Base-by-base conservation (phyloP, 2,797 vertebrate species). In the Malacoraja senta region DNA sequence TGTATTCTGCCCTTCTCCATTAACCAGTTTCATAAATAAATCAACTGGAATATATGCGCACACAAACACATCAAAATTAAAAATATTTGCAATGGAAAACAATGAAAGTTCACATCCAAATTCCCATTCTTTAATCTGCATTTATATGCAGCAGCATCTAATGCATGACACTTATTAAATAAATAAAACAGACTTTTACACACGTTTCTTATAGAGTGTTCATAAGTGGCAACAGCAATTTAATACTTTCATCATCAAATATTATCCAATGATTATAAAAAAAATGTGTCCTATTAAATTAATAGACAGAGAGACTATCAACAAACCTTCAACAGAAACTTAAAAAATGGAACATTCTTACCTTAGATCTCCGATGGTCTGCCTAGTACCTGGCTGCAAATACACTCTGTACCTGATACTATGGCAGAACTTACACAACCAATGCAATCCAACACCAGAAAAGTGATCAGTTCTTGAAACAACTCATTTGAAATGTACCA, bases 361-460 rank as follows among this genome's bases (percentile, higher is more conserved):
- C 90, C 90, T 76, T 92, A 8, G 26, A 29, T 92, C 38, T 74
- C 19, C 29, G 26, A 58, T 53, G 44, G 90, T 76, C 68, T 92
- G 71, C 26, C 38, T 72, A 6, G 38, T 58, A 38, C 24, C 90
- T 58, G 24, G 8, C 71, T 92, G 26, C 71, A 76, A 76, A 15
- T 92, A 44, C 26, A 58, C 35, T 76, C 68, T 76, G 72, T 8
- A 92, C 90, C 90, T 92, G 90, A 92, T 74, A 92, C 90, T 74
- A 76, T 29, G 72, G 90, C 90, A 92, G 90, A 92, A 92, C 24
- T 92, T 74, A 79, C 80, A 91, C 65, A 94, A 94, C 93, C 93
- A 93, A 93, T 93, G 93, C 81, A 94, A 93, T 86, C 93, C 38
- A 93, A 92, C 91, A 94, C 83, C 93, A 94, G 93, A 80, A 83